Evolutionary conservation across 2,113 vertebrate species (phyloP).

Genomic region (Camelus dromedarius): DNA sequence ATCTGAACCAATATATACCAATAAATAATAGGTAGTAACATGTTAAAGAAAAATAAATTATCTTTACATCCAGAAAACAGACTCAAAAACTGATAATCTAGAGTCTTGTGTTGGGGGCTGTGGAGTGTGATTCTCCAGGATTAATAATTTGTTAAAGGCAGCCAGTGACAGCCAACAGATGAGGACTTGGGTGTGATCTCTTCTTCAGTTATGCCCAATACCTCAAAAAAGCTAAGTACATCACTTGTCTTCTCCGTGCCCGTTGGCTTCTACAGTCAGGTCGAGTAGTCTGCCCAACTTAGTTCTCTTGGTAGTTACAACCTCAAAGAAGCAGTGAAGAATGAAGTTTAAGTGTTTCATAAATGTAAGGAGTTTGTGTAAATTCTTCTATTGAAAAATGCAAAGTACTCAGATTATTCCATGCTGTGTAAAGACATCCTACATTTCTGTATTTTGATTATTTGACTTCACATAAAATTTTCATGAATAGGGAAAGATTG

Average conservation of each 20-base stretch:
- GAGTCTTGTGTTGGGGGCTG: not conserved
- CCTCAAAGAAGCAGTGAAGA: not conserved
- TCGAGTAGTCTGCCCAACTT: not conserved
- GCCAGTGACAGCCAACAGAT: not conserved
- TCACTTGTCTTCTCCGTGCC: not conserved
- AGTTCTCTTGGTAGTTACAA: not conserved
- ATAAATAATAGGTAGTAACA: not conserved
- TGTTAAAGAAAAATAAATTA: not conserved
- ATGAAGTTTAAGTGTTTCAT: not conserved
- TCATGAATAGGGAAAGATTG: not conserved
- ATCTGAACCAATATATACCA: not conserved
- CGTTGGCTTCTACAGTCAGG: not conserved
- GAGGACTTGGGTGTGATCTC: not conserved
- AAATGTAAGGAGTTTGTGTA: not conserved
- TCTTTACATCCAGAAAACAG: not conserved
- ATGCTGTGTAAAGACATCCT: not conserved
- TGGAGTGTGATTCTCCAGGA: not conserved
- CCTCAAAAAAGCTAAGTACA: not conserved
- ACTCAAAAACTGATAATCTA: not conserved
- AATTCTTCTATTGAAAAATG: not conserved
- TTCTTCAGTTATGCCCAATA: not conserved
- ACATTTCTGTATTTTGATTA: constrained; percentile 29
- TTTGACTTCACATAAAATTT: not conserved
- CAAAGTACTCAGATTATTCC: not conserved
- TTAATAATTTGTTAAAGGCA: not conserved